These are phyloP conservation scores for Atta colombica DNA, from an alignment of 1,140 invertebrate species.

Conservation along the genomic window DNA sequence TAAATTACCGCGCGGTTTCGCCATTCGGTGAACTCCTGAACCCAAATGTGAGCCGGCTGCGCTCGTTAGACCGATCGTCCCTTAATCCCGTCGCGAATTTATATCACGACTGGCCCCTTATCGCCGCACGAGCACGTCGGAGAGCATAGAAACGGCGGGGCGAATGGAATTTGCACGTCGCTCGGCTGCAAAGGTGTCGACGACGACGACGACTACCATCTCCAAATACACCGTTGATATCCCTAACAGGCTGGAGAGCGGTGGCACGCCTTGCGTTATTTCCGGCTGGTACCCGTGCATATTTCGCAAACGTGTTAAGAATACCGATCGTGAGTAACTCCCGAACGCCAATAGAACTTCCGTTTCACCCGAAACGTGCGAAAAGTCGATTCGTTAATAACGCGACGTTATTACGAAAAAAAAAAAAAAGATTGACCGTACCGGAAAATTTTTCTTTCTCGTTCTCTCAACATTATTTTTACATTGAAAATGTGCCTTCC, in stretches of 20 bases:
- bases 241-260: constrained; percentile 42
- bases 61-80: constrained; percentile 81
- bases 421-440: neutral
- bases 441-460: constrained; percentile 15
- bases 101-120: constrained; percentile 80
- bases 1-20: constrained; percentile 80
- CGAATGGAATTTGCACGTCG: constrained; percentile 70
- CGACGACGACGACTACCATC: constrained; percentile 14
- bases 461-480: constrained; percentile 8
- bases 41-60: constrained; percentile 70
- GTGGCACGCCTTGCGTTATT: constrained; percentile 41
- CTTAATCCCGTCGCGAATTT: constrained; percentile 81
- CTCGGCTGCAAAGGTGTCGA: constrained; percentile 37
- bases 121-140: constrained; percentile 72
- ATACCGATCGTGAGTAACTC: constrained; percentile 17
- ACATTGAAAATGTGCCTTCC: constrained; percentile 32
- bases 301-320: constrained; percentile 60
- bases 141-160: constrained; percentile 67
- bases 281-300: constrained; percentile 49
- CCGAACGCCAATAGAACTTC: constrained; percentile 7
- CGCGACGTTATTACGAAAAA: constrained; percentile 26
- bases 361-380: neutral
- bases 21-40: constrained; percentile 79
- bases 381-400: constrained; percentile 49
- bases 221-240: constrained; percentile 52